A percentile compares a stretch with the other conserved stretches of the same genome.
phyloP scores from a whole-genome alignment of 92 coral and sea anemone species.

The Plumapathes pennacea region DNA sequence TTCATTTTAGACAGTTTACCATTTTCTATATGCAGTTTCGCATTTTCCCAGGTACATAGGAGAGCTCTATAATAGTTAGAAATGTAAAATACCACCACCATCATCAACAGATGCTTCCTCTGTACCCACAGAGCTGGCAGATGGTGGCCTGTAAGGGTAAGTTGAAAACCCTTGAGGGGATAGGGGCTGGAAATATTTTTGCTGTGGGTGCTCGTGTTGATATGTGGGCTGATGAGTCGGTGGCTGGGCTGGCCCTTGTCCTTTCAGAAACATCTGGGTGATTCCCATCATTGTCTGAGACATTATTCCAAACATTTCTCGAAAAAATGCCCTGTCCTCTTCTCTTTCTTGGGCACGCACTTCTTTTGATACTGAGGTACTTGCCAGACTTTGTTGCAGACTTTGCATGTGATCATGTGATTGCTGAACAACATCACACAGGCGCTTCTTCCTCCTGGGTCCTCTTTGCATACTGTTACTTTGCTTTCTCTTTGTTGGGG shows the following conservation, averaged over 20 bases:
- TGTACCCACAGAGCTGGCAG: neutral
- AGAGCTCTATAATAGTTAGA: no score
- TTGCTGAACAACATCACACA: neutral
- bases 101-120: neutral
- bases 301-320: neutral
- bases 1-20: no score
- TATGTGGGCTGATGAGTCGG: no score
- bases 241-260: neutral
- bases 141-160: neutral
- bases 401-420: neutral
- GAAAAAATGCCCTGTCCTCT: constrained; percentile 10
- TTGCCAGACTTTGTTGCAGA: neutral
- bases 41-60: no score
- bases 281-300: neutral
- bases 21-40: no score
- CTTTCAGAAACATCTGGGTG: neutral
- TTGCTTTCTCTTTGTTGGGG: neutral
- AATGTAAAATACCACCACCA: neutral
- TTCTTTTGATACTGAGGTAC: constrained; percentile 1
- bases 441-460: neutral
- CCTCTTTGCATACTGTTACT: neutral
- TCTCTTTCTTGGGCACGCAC: constrained; percentile 1
- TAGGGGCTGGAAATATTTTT: neutral
- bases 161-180: neutral
- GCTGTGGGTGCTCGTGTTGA: no score